Base-by-base conservation (phyloP, 1,140 invertebrate genomes). In the Lamellibrachia luymesi region DNA sequence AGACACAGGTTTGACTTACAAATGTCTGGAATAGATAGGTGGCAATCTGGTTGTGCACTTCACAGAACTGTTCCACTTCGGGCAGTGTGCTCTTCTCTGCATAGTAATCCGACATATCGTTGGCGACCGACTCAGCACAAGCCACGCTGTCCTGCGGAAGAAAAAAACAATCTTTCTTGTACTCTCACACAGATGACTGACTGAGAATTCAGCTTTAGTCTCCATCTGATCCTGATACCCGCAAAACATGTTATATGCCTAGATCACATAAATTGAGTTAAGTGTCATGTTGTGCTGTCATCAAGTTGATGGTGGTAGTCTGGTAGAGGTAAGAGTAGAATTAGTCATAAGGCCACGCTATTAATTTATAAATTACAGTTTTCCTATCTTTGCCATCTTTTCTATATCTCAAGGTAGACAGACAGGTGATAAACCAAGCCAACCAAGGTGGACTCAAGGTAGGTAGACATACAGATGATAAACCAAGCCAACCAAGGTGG, bases 41-140 rank as follows among this genome's bases (percentile, higher is more conserved):
- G 92, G 95, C 95, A 56, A 97, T 96, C 94, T 1, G 94, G 93
- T 89, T 97, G 96, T 56, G 93, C 22, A 93, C 93, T 51, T 92
- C 50, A 80, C 93, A 93, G 50, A 93, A 96, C 93, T 96, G 95
- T 93, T 96, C 95, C 1, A 97, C 95, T 94, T 97, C 97, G 13
- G 94, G 91, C 93, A 94, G 94, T 8, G 94, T 94, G 94, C 96
- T 96, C 13, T 94, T 95, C 51, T 97, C 97, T 2, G 95, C 96
- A 95, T 97, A 97, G 95, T 97, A 97, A 92, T 97, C 96, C 92
- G 96, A 96, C 10, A 97, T 94, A 92, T 96, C 95, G 93, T 97
- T 96, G 13, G 96, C 95, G 50, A 97, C 93, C 64, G 96, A 94
- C 94, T 97, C 96, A 91, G 95, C 49, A 51, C 91, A 50, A 10